Evolutionary conservation across 2,113 vertebrate species (phyloP), one percentile per base, ranked within the genome.

Genomic region (Patagioenas fasciata): DNA sequence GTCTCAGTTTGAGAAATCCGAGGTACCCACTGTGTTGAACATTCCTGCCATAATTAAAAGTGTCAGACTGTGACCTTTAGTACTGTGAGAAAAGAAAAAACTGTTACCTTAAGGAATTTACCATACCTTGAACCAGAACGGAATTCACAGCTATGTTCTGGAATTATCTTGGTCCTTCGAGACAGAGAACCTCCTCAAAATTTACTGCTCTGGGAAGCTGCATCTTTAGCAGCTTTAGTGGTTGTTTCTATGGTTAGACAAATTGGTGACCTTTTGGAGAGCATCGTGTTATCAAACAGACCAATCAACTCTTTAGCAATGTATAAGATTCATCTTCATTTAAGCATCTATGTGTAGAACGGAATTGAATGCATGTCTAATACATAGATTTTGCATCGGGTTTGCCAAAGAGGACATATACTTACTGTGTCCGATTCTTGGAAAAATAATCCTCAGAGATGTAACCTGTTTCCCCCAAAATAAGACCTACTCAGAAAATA

Each of bases 81-180:
- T 88, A 57, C 86, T 96, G 85, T 80, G 57, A 91, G 85, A 44
- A 91, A 89, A 89, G 61, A 57, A 81, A 95, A 96, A 96, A 93
- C 73, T 96, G 93, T 97, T 94, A 93, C 94, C 91, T 93, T 94
- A 94, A 96, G 88, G 93, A 94, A 92, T 96, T 94, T 94, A 44
- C 82, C 25, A 67, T 93, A 88, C 88, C 58, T 92, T 89, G 92
- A 96, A 95, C 93, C 88, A 91, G 95, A 94, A 91, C 57, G 81
- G 85, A 93, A 96, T 93, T 95, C 82, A 84, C 5, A 4, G 74
- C 85, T 90, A 2, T 66, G 51, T 85, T 97, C 85, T 93, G 67
- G 94, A 95, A 94, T 96, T 94, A 88, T 91, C 88, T 91, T 64
- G 48, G 67, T 64, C 94, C 88, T 88, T 71, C 51, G 91, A 96